phyloP scores from a whole-genome alignment of 2,113 vertebrate species.

The Corythornis cristatus region DNA sequence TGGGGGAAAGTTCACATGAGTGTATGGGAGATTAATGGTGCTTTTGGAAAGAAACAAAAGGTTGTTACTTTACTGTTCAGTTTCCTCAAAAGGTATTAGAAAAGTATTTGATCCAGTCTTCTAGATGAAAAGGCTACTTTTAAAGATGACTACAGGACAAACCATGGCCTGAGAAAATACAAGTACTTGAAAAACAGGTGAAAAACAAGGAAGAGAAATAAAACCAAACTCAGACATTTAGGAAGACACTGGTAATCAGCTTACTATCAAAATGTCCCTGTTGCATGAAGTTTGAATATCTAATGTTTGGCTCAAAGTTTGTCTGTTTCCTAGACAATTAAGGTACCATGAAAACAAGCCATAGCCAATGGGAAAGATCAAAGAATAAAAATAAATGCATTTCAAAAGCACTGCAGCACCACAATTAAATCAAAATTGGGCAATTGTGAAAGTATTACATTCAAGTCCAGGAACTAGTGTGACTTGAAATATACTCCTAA shows the following conservation, averaged over 20 bases:
- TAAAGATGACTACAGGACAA: background rate
- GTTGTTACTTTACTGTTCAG: background rate
- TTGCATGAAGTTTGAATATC: background rate
- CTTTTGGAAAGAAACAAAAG: background rate
- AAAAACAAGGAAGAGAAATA: background rate
- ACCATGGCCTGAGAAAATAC: background rate
- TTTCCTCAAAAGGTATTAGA: background rate
- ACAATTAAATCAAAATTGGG: slow-evolving; percentile 1
- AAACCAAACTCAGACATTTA: background rate
- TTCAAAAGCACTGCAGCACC: background rate
- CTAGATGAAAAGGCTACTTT: background rate
- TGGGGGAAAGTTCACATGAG: background rate
- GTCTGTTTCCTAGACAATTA: slow-evolving; percentile 9
- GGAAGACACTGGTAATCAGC: background rate
- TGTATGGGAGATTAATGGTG: background rate
- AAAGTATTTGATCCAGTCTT: background rate
- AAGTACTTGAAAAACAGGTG: background rate
- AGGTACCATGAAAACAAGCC: slow-evolving; percentile 34
- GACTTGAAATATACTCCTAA: background rate
- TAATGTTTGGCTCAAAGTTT: background rate
- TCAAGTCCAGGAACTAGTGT: background rate
- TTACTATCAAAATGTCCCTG: background rate
- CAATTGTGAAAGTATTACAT: background rate
- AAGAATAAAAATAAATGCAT: slow-evolving; percentile 29
- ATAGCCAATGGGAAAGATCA: slow-evolving; percentile 22